phyloP scores from a whole-genome alignment of 2,888 invertebrate species.

The Dynastes hyllus region DNA sequence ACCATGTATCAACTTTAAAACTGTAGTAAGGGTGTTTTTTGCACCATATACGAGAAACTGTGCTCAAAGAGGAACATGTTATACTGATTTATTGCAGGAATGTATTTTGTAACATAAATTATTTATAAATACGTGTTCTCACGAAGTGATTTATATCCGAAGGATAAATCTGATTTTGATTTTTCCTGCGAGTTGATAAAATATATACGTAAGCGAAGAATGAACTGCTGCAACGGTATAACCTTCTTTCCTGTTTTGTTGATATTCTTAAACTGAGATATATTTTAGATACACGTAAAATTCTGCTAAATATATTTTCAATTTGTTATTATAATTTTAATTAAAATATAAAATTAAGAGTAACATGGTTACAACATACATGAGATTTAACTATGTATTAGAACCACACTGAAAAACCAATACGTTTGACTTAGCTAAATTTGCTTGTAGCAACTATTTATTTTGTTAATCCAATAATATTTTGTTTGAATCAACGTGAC shows the following conservation, averaged over 20 bases:
- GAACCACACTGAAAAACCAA: no score
- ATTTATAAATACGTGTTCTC: conserved; percentile 36
- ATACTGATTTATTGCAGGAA: conserved; percentile 36
- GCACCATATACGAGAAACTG: conserved; percentile 29
- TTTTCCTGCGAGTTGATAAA: conserved; percentile 26
- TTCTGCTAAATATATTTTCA: background rate
- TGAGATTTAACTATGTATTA: no score
- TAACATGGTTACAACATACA: no score
- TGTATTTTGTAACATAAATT: conserved; percentile 42
- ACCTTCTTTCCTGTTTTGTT: background rate
- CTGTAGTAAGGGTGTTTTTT: conserved; percentile 22
- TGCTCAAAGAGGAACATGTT: conserved; percentile 33
- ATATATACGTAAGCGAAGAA: background rate
- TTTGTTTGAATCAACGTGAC: no score
- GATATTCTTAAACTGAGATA: background rate
- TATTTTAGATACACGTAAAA: background rate
- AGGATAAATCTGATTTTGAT: conserved; percentile 35
- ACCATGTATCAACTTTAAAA: conserved; percentile 37
- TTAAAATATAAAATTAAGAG: no score
- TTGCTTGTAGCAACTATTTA: no score
- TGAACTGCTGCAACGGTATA: background rate
- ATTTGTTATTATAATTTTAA: no score
- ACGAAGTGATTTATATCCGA: conserved; percentile 35
- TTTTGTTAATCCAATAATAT: no score
- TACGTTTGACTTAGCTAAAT: no score